Percentiles rank a stretch among this genome's conserved stretches.
These are phyloP conservation scores for Idaea biselata DNA, from an alignment of 2,888 invertebrate genomes.

Conservation along the genomic window DNA sequence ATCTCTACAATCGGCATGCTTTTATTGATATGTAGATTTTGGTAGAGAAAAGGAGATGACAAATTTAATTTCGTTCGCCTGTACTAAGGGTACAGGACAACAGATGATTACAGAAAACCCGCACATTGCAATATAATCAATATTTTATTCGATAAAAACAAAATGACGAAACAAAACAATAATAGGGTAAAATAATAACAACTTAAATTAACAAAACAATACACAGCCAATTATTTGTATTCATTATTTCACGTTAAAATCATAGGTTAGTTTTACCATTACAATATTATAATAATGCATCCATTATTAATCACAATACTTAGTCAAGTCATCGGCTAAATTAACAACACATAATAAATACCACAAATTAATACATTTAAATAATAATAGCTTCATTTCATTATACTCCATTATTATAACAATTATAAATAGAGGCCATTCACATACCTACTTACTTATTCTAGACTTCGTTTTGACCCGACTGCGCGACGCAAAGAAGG, in stretches of 20 bases:
- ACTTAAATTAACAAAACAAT: slow-evolving; percentile 1
- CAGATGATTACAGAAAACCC: neutral
- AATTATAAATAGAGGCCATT: too few relatives aligned
- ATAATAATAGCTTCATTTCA: neutral
- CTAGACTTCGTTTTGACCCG: too few relatives aligned
- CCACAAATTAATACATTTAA: neutral
- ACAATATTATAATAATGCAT: neutral
- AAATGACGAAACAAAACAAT: slow-evolving; percentile 8
- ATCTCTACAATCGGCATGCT: too few relatives aligned
- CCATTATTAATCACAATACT: neutral
- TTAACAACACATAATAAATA: neutral
- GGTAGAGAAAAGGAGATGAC: too few relatives aligned
- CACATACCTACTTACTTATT: too few relatives aligned
- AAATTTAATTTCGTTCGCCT: too few relatives aligned
- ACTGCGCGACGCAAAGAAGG: too few relatives aligned
- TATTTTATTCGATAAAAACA: slow-evolving; percentile 2
- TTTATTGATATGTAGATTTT: too few relatives aligned
- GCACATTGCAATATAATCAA: neutral
- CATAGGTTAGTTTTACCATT: neutral
- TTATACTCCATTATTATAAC: too few relatives aligned
- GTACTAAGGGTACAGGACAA: too few relatives aligned
- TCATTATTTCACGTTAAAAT: neutral
- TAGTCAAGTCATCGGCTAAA: neutral
- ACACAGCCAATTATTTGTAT: slow-evolving; percentile 8
- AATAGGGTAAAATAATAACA: slow-evolving; percentile 7